These are phyloP conservation scores for Sussaba pulchella DNA, from an alignment of 2,888 invertebrate genomes.

Conservation along the genomic window DNA sequence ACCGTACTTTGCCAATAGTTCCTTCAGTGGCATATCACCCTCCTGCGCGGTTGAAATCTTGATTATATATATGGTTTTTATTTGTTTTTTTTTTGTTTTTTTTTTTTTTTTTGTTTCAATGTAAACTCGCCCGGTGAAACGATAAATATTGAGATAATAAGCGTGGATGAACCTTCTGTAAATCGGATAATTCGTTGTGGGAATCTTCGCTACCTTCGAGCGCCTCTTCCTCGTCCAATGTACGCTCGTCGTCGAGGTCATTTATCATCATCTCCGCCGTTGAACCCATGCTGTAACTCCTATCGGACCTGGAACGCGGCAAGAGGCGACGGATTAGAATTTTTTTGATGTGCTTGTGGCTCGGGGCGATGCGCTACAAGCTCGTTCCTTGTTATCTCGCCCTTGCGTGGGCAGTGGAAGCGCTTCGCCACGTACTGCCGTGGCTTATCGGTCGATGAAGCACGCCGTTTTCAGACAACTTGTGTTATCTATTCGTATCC, in stretches of 20 bases:
- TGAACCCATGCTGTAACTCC: constrained; percentile 92
- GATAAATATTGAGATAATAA: constrained; percentile 14
- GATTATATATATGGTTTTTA: too few relatives aligned
- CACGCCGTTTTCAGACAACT: too few relatives aligned
- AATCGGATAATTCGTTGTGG: constrained; percentile 94
- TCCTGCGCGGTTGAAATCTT: constrained; percentile 85
- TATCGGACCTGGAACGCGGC: constrained; percentile 81
- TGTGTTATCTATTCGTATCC: too few relatives aligned
- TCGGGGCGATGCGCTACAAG: neutral
- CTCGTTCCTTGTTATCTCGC: too few relatives aligned
- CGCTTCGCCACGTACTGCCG: too few relatives aligned
- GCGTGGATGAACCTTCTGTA: constrained; percentile 88
- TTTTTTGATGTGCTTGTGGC: neutral
- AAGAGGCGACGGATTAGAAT: neutral
- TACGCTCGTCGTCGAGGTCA: constrained; percentile 99
- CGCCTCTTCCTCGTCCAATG: constrained; percentile 98
- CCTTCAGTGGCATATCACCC: constrained; percentile 98
- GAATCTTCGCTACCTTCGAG: constrained; percentile 95
- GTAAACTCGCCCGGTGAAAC: neutral
- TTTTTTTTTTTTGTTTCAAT: neutral
- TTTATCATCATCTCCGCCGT: constrained; percentile 98
- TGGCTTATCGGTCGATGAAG: too few relatives aligned
- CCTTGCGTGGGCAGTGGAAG: too few relatives aligned
- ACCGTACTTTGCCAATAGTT: constrained; percentile 95
- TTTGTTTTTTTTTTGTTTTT: constrained; percentile 13